Base-by-base conservation (phyloP, 2,888 invertebrate species). In the Lydus trimaculatus region DNA sequence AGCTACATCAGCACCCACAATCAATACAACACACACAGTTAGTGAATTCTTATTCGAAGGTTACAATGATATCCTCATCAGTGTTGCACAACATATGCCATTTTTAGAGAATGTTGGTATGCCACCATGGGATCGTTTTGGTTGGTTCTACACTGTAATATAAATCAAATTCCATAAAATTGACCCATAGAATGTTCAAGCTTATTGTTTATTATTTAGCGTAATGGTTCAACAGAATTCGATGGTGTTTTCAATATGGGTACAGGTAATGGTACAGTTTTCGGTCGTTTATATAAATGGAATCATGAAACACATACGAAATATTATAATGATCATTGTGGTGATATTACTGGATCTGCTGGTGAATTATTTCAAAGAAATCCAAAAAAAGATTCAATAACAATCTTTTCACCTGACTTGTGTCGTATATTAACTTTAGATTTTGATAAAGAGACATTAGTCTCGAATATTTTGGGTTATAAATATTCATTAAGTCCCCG, bases 361-460 rank as follows among this genome's bases (percentile, higher is more conserved):
- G 95, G 95, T 0, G 95, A 95, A 86, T 91, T 95, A 80, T 92
- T 92, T 82, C 90, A 92, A 0, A 91, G 92, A 0, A 87, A 90
- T 76, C 84, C 91, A 72, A 87, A 86, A 0, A 90, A 89, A 71
- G 86, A 88, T 1, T 87, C 86, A 28, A 86, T 93, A 31, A 84
- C 85, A 33, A 86, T 94, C 77, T 94, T 93, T 83, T 88, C 91
- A 66, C 87, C 94, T 0, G 94, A 95, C 80, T 86, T 95, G 75
- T 95, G 95, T 84, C 89, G 94, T 70, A 89, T 87, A 0, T 86
- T 92, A 15, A 86, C 87, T 48, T 83, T 93, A 80, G 89, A 52
- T 52, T 52, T 52, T 23, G 52, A 25, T 3, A 25, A 52, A 4
- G 52, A 52, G 5, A 52, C 52, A 1, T 11, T 23, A 0, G 52